phyloP scores from a whole-genome alignment of 2,888 invertebrate genomes.

The Resseliella maxima region DNA sequence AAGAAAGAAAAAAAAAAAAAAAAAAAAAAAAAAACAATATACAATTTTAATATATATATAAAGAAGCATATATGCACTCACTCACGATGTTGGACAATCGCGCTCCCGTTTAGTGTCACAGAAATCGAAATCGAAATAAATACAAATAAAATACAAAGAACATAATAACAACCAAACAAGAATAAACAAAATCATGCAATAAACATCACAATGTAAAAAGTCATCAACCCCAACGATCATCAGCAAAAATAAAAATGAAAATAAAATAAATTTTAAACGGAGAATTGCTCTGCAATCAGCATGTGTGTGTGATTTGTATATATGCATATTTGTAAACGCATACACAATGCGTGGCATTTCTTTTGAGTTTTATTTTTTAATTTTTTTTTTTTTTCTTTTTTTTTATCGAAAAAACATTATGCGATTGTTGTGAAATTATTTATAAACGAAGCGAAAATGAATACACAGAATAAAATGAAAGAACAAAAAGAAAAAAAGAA shows the following conservation, averaged over 20 bases:
- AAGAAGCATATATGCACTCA: no score
- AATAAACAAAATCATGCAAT: neutral
- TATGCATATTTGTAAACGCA: conserved; percentile 47
- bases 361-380: no score
- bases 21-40: no score
- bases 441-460: conserved; percentile 42
- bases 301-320: conserved; percentile 33
- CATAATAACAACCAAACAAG: neutral
- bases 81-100: neutral
- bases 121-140: conserved; percentile 10
- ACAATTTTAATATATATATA: no score
- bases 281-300: neutral
- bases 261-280: conserved; percentile 18
- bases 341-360: conserved; percentile 15
- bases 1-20: no score
- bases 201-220: conserved; percentile 42
- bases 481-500: neutral
- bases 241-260: neutral
- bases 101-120: conserved; percentile 20
- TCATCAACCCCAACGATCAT: conserved; percentile 45
- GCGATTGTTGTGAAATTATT: conserved; percentile 48
- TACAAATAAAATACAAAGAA: neutral
- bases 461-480: conserved; percentile 30
- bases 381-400: neutral
- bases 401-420: conserved; percentile 53